Evolutionary conservation across 2,888 invertebrate genomes (phyloP), one percentile per base, ranked within the genome.

Genomic region (Sicus ferrugineus): DNA sequence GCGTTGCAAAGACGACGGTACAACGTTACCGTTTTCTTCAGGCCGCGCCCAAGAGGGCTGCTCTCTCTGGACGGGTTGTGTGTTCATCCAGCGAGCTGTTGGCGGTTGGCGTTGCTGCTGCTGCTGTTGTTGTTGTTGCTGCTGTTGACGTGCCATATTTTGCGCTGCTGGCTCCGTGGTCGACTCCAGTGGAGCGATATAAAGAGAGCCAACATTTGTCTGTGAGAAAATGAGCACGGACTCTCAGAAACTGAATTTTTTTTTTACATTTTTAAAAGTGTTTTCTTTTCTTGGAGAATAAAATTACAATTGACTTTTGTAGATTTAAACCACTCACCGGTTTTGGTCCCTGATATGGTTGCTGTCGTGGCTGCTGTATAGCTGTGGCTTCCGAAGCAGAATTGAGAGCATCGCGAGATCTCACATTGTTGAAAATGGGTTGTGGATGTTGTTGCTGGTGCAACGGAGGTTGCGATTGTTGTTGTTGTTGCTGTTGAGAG

Each of bases 101-200:
- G 81, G 80, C 3, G 78, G 79, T 70, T 77, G 81, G 62, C 76
- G 76, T 65, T 77, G 78, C 48, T 79, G 78, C 58, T 72, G 77
- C 28, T 76, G 78, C 69, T 76, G 77, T 56, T 71, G 73, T 6
- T 74, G 76, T 38, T 76, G 72, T 48, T 67, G 72, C 56, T 70
- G 75, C 34, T 80, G 80, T 72, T 82, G 82, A 31, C 79, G 76
- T 50, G 89, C 76, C 68, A 80, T 78, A 71, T 79, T 79, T 70
- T 76, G 83, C 11, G 83, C 81, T 72, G 82, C 81, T 2, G 82
- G 81, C 68, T 82, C 81, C 6, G 76, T 76, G 26, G 82, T 77
- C 38, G 77, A 77, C 38, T 87, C 81, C 87, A 90, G 69, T 6
- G 88, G 88, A 54, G 89, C 88, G 71, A 89, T 88, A 74, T 89